These are phyloP conservation scores for Rhinogobio ventralis DNA, from an alignment of 2,797 vertebrate species.

Conservation along the genomic window DNA sequence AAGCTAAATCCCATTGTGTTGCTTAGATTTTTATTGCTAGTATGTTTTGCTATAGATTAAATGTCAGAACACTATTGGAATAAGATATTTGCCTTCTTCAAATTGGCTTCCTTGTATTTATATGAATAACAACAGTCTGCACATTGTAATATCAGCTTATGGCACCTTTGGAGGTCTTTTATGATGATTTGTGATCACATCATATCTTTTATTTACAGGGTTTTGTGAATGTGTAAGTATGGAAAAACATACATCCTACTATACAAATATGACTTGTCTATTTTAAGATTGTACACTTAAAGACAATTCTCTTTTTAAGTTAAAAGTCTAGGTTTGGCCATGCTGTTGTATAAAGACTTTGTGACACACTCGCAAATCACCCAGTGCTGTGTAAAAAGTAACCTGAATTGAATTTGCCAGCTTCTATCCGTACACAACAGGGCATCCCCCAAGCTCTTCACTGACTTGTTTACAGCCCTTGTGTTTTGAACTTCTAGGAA, in stretches of 20 bases:
- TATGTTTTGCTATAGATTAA: background rate
- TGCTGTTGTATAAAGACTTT: background rate
- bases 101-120: background rate
- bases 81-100: background rate
- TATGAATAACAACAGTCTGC: background rate
- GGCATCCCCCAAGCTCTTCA: background rate
- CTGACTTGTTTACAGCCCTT: conserved; percentile 1
- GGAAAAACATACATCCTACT: background rate
- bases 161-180: background rate
- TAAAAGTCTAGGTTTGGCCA: background rate
- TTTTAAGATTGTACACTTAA: background rate
- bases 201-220: background rate
- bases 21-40: background rate
- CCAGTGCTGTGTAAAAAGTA: background rate
- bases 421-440: background rate
- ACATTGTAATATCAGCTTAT: background rate
- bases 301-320: background rate
- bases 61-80: background rate
- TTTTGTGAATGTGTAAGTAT: background rate
- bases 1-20: background rate
- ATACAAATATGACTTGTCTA: background rate
- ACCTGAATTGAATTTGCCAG: background rate
- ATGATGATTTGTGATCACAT: background rate
- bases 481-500: conserved; percentile 6
- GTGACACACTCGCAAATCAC: background rate